Evolutionary conservation across 2,888 invertebrate genomes (phyloP).

Genomic region (Zelleria hepariella): DNA sequence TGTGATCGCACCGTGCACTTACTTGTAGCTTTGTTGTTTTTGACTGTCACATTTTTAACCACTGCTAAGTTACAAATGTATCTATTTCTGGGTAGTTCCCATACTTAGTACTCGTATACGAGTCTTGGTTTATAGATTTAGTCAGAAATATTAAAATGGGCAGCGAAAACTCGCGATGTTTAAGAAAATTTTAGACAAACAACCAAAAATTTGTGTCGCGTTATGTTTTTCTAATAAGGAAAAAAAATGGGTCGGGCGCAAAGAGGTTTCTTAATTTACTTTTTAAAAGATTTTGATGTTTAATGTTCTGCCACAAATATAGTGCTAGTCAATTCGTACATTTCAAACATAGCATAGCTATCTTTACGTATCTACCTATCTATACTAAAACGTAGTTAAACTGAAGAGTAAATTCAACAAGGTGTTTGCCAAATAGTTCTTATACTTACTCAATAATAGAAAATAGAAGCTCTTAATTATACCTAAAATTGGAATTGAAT

Average conservation of each 20-base stretch:
- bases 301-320: too few species aligned
- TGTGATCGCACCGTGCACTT: slow-evolving; percentile 63
- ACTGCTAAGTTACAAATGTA: neutral
- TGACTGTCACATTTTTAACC: neutral
- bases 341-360: slow-evolving; percentile 1
- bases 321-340: slow-evolving; percentile 3
- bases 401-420: neutral
- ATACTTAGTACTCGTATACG: neutral
- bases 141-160: too few species aligned
- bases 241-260: too few species aligned
- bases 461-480: neutral
- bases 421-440: slow-evolving; percentile 6
- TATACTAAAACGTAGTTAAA: neutral
- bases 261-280: too few species aligned
- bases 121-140: too few species aligned
- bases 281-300: too few species aligned
- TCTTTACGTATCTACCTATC: neutral
- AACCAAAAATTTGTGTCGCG: too few species aligned
- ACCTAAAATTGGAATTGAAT: neutral
- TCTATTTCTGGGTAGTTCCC: neutral
- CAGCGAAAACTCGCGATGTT: too few species aligned
- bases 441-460: neutral
- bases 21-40: slow-evolving; percentile 21
- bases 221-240: too few species aligned
- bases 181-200: too few species aligned